Evolutionary conservation across 2,888 invertebrate genomes (phyloP).

Genomic region (Dendrolimus houi): DNA sequence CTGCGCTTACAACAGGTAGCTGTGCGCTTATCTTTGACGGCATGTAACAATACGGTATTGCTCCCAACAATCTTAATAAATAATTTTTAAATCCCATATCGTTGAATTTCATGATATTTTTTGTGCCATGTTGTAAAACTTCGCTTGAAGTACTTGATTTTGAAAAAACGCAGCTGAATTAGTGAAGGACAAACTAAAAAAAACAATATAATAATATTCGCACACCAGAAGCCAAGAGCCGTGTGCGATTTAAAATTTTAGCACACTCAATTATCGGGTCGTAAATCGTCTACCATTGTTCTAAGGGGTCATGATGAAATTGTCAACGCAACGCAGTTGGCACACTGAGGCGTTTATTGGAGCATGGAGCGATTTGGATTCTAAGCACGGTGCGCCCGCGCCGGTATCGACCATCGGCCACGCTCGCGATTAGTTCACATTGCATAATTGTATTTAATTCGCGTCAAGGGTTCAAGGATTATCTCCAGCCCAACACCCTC

Average conservation of each 20-base stretch:
- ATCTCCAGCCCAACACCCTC: constrained; percentile 7
- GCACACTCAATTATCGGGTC: constrained; percentile 24
- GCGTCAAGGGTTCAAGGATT: constrained; percentile 36
- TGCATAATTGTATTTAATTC: constrained; percentile 44
- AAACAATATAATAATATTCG: no score
- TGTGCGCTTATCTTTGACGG: no score
- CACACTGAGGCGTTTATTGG: constrained; percentile 62
- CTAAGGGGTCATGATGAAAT: constrained; percentile 58
- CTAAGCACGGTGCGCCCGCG: constrained; percentile 46
- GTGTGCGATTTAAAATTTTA: constrained; percentile 48
- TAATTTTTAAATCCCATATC: no score
- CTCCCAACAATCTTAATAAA: no score
- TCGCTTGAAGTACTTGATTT: no score
- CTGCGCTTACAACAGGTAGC: no score
- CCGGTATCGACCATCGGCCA: constrained; percentile 37
- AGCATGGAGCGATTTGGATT: constrained; percentile 63
- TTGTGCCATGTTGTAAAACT: no score
- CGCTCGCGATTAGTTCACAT: constrained; percentile 44
- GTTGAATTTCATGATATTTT: no score
- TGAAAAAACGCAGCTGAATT: no score
- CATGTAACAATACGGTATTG: no score
- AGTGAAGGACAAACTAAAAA: no score
- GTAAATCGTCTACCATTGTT: constrained; percentile 33
- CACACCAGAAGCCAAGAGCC: constrained; percentile 1
- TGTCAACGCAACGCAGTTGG: constrained; percentile 48